These are phyloP conservation scores for Diploptera punctata DNA, from an alignment of 2,888 invertebrate genomes.

Conservation along the genomic window DNA sequence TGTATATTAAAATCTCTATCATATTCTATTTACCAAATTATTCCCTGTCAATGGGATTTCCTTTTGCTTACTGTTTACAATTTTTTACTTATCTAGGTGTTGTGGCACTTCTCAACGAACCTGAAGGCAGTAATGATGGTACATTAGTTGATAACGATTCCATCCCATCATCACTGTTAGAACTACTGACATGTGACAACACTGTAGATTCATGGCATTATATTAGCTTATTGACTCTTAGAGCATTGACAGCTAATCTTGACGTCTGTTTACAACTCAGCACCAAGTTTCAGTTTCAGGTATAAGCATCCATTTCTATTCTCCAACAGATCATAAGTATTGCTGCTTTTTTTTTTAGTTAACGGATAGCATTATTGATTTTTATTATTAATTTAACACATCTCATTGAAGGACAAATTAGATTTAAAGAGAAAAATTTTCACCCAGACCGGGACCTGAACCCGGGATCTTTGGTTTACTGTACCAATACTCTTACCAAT, in stretches of 20 bases:
- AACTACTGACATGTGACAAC: conserved; percentile 18
- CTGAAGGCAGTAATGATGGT: conserved; percentile 17
- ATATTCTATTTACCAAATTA: neutral
- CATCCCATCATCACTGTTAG: neutral
- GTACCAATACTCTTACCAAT: no score
- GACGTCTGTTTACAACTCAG: conserved; percentile 27
- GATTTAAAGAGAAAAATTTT: no score
- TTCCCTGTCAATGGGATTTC: no score
- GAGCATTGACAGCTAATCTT: conserved; percentile 24
- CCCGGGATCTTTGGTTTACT: no score
- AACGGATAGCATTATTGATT: no score
- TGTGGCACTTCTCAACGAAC: neutral
- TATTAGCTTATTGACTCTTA: conserved; percentile 15
- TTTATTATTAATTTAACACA: no score
- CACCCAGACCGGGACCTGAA: no score
- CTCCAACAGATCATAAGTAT: neutral
- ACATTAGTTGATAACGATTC: conserved; percentile 19
- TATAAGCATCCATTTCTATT: neutral
- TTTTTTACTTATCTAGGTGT: conserved; percentile 1
- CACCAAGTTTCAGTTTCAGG: conserved; percentile 17
- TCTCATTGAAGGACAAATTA: no score
- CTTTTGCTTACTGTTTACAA: neutral
- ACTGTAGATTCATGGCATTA: conserved; percentile 20
- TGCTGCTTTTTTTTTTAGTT: neutral
- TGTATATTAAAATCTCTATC: neutral